Base-by-base conservation (phyloP, 2,113 vertebrate genomes). In the Grallaria varia region DNA sequence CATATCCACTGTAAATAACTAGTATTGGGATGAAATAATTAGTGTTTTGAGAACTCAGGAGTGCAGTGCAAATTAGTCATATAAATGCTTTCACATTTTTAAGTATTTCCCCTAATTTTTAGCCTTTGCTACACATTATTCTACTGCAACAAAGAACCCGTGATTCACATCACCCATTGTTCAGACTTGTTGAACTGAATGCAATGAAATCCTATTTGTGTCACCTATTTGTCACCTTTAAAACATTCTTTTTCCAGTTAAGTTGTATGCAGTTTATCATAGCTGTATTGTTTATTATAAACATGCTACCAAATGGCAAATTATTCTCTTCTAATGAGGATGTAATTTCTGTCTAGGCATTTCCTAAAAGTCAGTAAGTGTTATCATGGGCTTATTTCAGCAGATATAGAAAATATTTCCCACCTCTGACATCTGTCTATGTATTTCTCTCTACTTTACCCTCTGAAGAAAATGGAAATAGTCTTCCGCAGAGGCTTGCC, bases 1-100 rank as follows among this genome's bases (percentile, higher is more conserved):
- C 85, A 86, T 47, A 97, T 53, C 31, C 68, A 71, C 59, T 90
- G 79, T 84, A 94, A 95, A 94, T 95, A 96, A 84, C 72, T 35
- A 50, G 63, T 68, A 85, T 92, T 95, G 71, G 76, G 25, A 78
- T 85, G 76, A 84, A 78, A 91, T 91, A 93, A 73, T 94, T 94
- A 53, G n/a, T 73, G 28, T 44, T 82, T 87, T 35, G 58, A 90
- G 89, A 80, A 82, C 62, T 94, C 67, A 87, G 33, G 56, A 94
- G 66, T 50, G 23, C 71, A 62, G 42, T 76, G 84, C 74, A 83
- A 96, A 93, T 94, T 83, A 90, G 52, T 83, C 53, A 37, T 52
- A n/a, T 64, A 87, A 95, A 67, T 58, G 47, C 23, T 79, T 94
- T 94, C 58, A 69, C 37, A 16, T 89, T 95, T 95, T 82, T 49